Conservation (phyloP, 37 sponge, comb jelly and placozoan species). For the Diacarnus erythraeanus region DNA sequence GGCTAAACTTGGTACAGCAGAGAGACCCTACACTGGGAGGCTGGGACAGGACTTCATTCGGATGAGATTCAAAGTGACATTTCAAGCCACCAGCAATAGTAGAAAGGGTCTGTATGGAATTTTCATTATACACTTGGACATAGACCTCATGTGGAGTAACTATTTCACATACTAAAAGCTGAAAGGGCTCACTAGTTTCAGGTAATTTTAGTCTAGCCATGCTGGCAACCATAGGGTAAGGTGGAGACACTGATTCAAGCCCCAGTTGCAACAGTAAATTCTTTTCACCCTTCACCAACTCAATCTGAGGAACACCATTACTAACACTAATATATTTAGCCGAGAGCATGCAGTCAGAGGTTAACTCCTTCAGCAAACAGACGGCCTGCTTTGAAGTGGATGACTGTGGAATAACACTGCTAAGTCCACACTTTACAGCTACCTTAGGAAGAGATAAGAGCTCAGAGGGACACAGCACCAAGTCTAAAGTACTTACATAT, state of each 20-base stretch:
- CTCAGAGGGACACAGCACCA: not conserved
- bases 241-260: not conserved
- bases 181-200: not conserved
- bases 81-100: not conserved
- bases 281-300: not conserved
- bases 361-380: not conserved
- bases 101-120: not conserved
- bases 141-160: slow-evolving; percentile 39
- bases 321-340: not conserved
- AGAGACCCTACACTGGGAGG: slow-evolving; percentile 18
- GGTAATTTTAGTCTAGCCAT: not conserved
- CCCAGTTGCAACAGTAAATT: not conserved
- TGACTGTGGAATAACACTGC: slow-evolving; percentile 9
- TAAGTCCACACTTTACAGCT: not conserved
- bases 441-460: slow-evolving; percentile 21
- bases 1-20: slow-evolving; percentile 63
- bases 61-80: not conserved
- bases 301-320: not conserved
- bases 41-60: not conserved
- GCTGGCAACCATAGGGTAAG: slow-evolving; percentile 11
- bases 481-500: not conserved
- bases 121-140: slow-evolving; percentile 30
- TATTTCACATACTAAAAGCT: slow-evolving; percentile 27
- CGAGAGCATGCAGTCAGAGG: not conserved
- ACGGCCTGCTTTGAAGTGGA: not conserved